phyloP scores from a whole-genome alignment of 1,140 invertebrate species.

The Aphidius ervi region DNA sequence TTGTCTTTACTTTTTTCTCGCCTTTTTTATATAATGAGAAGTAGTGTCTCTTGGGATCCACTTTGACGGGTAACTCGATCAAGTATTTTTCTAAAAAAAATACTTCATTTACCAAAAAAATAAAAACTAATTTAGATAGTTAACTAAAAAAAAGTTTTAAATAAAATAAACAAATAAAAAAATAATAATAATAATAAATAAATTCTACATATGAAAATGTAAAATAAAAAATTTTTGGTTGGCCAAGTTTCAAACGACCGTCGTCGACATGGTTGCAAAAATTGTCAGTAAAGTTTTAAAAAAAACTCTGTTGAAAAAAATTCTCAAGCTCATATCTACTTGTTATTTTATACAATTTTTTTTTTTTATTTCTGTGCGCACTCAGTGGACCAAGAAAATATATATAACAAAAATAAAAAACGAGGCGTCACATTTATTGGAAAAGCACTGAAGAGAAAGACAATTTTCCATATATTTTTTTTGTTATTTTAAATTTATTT shows the following conservation, averaged over 20 bases:
- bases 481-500: no score
- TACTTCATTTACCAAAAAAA: not conserved
- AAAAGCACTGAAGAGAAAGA: no score
- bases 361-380: no score
- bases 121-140: no score
- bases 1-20: not conserved
- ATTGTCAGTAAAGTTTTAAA: not conserved
- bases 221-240: conserved; percentile 9
- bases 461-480: no score
- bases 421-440: no score
- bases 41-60: conserved; percentile 11
- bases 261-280: not conserved
- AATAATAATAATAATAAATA: no score
- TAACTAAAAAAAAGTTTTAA: no score
- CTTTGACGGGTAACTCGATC: conserved; percentile 14
- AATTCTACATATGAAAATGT: no score
- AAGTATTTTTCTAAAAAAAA: conserved; percentile 2
- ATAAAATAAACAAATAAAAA: no score
- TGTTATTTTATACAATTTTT: conserved; percentile 2
- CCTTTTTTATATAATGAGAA: conserved; percentile 14
- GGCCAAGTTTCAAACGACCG: conserved; percentile 8
- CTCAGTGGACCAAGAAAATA: no score
- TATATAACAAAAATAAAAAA: no score
- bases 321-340: conserved; percentile 5
- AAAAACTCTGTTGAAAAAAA: conserved; percentile 5